phyloP scores from a whole-genome alignment of 2,113 vertebrate species.

The Phalacrocorax pelagicus region DNA sequence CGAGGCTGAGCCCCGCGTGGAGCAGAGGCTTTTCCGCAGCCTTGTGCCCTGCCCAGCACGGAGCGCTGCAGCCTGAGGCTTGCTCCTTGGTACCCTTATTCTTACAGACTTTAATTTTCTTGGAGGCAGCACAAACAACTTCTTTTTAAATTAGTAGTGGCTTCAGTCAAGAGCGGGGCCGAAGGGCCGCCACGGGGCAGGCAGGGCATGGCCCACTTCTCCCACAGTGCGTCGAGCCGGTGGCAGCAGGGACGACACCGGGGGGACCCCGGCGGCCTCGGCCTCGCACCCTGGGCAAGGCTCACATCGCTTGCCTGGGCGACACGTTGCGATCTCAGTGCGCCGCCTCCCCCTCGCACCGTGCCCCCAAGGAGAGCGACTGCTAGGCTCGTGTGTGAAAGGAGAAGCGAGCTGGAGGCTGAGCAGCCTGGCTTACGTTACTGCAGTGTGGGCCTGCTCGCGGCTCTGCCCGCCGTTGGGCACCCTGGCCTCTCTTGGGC shows the following conservation, averaged over 20 bases:
- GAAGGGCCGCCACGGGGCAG: accelerated
- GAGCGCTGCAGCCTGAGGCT: neutral
- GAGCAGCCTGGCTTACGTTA: neutral
- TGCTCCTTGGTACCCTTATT: neutral
- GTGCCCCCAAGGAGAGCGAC: neutral
- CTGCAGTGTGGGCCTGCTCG: accelerated
- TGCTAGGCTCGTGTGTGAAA: neutral
- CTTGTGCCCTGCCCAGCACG: neutral
- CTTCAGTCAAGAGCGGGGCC: neutral
- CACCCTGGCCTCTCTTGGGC: neutral
- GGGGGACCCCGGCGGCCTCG: neutral
- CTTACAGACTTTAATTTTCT: neutral
- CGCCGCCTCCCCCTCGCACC: accelerated
- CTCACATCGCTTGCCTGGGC: neutral
- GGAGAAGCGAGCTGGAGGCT: neutral
- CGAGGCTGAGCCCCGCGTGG: neutral
- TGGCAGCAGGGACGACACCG: neutral
- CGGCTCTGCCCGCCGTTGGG: accelerated
- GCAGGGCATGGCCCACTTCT: neutral
- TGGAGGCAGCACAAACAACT: neutral
- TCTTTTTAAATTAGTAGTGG: neutral
- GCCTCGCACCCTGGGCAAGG: accelerated
- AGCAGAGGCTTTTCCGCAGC: neutral
- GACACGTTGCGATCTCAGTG: neutral
- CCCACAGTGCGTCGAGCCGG: accelerated